A percentile compares a stretch with the other conserved stretches of the same genome.
Evolutionary conservation across 1,140 invertebrate species (phyloP).

Genomic region (Drosophila kurseongensis): DNA sequence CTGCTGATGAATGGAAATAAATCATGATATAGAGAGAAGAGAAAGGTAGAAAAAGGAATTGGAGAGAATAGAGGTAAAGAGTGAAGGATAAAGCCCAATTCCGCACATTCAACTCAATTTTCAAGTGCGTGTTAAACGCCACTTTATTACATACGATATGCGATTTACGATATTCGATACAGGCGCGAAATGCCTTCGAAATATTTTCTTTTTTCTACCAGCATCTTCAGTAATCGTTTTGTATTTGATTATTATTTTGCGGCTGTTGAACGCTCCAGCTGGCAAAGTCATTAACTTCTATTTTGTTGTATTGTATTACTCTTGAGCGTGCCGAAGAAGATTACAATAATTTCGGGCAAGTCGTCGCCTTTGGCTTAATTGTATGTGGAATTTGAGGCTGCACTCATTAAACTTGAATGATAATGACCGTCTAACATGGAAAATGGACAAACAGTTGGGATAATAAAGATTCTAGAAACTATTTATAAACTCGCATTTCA

Average conservation of each 20-base stretch:
- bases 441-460: background rate
- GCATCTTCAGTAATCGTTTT: slow-evolving; percentile 23
- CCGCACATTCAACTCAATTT: slow-evolving; percentile 68
- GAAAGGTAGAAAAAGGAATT: slow-evolving; percentile 1
- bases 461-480: background rate
- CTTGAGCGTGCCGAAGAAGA: slow-evolving; percentile 42
- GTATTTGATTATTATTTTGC: slow-evolving; percentile 31
- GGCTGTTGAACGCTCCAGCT: slow-evolving; percentile 36
- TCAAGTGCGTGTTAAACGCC: slow-evolving; percentile 76
- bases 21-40: slow-evolving; percentile 40
- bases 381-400: slow-evolving; percentile 38
- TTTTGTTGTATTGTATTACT: slow-evolving; percentile 47
- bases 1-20: slow-evolving; percentile 56
- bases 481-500: too few species aligned
- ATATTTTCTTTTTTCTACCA: slow-evolving; percentile 24
- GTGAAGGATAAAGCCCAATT: slow-evolving; percentile 1
- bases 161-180: slow-evolving; percentile 25
- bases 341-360: slow-evolving; percentile 48
- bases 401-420: slow-evolving; percentile 22
- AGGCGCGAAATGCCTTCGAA: slow-evolving; percentile 58
- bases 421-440: slow-evolving; percentile 31
- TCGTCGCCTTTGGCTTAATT: slow-evolving; percentile 39
- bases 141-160: slow-evolving; percentile 52
- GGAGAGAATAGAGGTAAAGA: background rate
- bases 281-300: slow-evolving; percentile 52